These are phyloP conservation scores for Plagiodera versicolora DNA, from an alignment of 2,888 invertebrate species.

Conservation along the genomic window DNA sequence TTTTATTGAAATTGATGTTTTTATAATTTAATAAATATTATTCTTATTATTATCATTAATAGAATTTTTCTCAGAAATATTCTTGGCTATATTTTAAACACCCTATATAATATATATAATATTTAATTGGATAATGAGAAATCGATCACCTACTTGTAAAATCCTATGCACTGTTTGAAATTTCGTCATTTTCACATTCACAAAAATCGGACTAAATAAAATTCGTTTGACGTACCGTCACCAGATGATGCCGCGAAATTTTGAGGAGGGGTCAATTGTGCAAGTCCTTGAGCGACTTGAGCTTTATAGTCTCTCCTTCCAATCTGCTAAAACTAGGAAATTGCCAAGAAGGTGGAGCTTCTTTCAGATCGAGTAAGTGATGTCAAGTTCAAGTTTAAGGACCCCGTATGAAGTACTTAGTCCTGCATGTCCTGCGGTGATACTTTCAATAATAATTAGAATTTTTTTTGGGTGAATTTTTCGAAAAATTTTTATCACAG, in stretches of 20 bases:
- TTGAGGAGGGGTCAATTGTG: slow-evolving; percentile 26
- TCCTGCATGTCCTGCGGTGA: no score
- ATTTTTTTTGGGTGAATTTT: no score
- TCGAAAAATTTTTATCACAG: no score
- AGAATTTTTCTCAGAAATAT: no score
- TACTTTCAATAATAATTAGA: no score
- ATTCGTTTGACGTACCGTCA: slow-evolving; percentile 2
- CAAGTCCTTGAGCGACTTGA: slow-evolving; percentile 21
- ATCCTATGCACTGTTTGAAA: neutral
- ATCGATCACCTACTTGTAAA: slow-evolving; percentile 4
- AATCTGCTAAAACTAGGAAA: slow-evolving; percentile 23
- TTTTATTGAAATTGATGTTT: no score
- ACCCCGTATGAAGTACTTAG: no score
- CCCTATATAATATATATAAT: no score
- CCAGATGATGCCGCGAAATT: slow-evolving; percentile 29
- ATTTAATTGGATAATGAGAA: no score
- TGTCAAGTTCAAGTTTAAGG: neutral
- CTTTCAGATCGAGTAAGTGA: slow-evolving; percentile 6
- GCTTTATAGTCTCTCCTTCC: slow-evolving; percentile 35
- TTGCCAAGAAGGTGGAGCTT: slow-evolving; percentile 30
- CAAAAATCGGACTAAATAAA: slow-evolving; percentile 3
- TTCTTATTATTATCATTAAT: no score
- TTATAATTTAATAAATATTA: no score
- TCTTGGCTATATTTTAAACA: no score
- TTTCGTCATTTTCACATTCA: slow-evolving; percentile 10